Base-by-base conservation (phyloP, 2,888 invertebrate species). In the Callosobruchus maculatus region DNA sequence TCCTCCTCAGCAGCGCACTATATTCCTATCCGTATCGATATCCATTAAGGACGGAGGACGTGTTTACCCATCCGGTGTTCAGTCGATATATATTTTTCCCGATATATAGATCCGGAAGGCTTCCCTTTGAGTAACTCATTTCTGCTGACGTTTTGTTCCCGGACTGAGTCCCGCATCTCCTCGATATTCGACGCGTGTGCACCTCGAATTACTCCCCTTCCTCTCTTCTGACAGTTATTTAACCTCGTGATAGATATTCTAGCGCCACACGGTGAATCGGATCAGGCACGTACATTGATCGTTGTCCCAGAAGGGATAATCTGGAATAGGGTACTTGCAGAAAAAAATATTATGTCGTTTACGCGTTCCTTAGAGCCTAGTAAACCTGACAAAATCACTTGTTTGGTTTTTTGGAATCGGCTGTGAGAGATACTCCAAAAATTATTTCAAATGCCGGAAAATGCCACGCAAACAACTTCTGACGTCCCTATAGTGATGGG, bases 181-280 rank as follows among this genome's bases (percentile, higher is more conserved):
- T 49, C 49, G 49, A 49, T 49, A 49, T 49, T 49, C 49, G 49
- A 49, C 49, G 49, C 49, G 49, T 49, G 49, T 49, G 49, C 49
- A 49, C 49, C 49, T 49, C 7, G 49, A 49, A 49, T 49, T 49
- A 49, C 49, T 13, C 49, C 49, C 49, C 49, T 49, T 49, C 13
- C 18, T 13, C 71, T 76, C 78, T 78, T 76, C 76, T 81, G 82
- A 82, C 83, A 82, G 81, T 82, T 81, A 82, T 82, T 83, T 83
- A 82, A 82, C 80, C 81, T 78, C 76, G 80, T 82, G 82, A 83
- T 82, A 80, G 82, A 83, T 83, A 81, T 82, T 82, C 80, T 76
- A 79, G 26, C 71, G 22, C 49, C 49, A 13, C 49, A 18, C 13
- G 4, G 1, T 49, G 49, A 1, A 1, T 1, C 7, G 49, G 49